Base-by-base conservation (phyloP, 2,113 vertebrate species). In the Lamprologus tigripictilis region DNA sequence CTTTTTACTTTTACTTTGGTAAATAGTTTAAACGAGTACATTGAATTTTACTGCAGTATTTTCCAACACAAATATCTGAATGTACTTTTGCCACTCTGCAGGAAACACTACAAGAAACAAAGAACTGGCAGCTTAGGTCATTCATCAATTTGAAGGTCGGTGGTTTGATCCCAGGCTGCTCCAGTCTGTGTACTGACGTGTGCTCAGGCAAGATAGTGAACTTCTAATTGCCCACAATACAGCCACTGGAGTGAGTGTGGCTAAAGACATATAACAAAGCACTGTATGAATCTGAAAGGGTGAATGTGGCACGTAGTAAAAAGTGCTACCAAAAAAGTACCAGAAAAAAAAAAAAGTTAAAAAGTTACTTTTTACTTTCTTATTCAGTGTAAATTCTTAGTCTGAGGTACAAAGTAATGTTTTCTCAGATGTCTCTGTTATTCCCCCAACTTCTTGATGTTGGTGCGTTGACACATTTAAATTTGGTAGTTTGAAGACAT, bases 331-430 rank as follows among this genome's bases (percentile, higher is more conserved):
- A 23, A 13, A 55, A 55, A 55, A 16, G 13, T 8, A 28, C 7
- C 12, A 42, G n/a, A n/a, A n/a, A n/a, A n/a, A n/a, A n/a, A n/a
- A n/a, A n/a, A n/a, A n/a, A n/a, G n/a, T n/a, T n/a, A n/a, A n/a
- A n/a, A n/a, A n/a, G n/a, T 45, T 17, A 21, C 2, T 4, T 16
- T 73, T 73, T 73, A 45, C 19, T 42, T 10, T 45, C 68, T 45
- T 26, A 17, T 26, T 9, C 66, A 7, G 8, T 47, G 8, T 9
- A 0, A 0, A 26, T 45, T 73, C 14, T 76, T 45, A 7, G 23
- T 17, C 14, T 11, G 23, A 16, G 40, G 40, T 2, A 3, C 14
- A 23, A 42, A 0, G 1, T 9, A 23, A 23, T 33, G 10, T 68
- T 21, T 13, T 37, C 31, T 13, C 3, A 42, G 12, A 45, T 23